These are phyloP conservation scores for Saxidomus purpurata DNA, from an alignment of 1,140 invertebrate species.

Conservation along the genomic window DNA sequence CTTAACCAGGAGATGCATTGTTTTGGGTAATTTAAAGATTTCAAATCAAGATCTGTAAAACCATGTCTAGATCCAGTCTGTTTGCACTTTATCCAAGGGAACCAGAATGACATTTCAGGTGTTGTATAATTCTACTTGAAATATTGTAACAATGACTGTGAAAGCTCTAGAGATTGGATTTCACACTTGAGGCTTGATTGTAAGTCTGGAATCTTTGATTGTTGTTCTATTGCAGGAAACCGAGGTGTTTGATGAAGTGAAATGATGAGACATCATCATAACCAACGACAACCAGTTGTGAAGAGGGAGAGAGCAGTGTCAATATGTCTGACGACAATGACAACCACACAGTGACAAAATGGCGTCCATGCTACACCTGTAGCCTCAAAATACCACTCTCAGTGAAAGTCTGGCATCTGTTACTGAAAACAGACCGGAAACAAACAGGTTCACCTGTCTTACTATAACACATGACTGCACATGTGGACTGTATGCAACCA, in stretches of 20 bases:
- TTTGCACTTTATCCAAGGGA: too few relatives aligned
- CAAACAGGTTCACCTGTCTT: neutral
- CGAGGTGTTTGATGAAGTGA: conserved; percentile 17
- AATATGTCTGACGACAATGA: conserved; percentile 37
- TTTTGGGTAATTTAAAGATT: too few relatives aligned
- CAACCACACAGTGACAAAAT: conserved; percentile 7
- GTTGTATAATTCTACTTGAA: too few relatives aligned
- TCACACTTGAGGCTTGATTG: too few relatives aligned
- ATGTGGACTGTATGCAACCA: neutral
- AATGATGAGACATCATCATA: conserved; percentile 51
- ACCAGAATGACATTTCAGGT: too few relatives aligned
- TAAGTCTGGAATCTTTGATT: too few relatives aligned
- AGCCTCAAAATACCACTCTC: neutral
- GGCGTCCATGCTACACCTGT: conserved; percentile 11
- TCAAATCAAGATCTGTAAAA: too few relatives aligned
- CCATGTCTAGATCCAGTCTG: too few relatives aligned
- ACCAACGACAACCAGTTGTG: conserved; percentile 65
- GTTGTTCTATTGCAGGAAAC: conserved; percentile 19
- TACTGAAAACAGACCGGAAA: neutral
- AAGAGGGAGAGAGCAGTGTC: conserved; percentile 58
- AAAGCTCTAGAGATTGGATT: too few relatives aligned
- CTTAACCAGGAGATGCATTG: too few relatives aligned
- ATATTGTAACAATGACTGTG: too few relatives aligned
- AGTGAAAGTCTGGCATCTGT: neutral
- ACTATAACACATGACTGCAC: neutral